A percentile compares a stretch with the other conserved stretches of the same genome.
phyloP scores from a whole-genome alignment of 2,113 vertebrate species.

The Trogon surrucura region DNA sequence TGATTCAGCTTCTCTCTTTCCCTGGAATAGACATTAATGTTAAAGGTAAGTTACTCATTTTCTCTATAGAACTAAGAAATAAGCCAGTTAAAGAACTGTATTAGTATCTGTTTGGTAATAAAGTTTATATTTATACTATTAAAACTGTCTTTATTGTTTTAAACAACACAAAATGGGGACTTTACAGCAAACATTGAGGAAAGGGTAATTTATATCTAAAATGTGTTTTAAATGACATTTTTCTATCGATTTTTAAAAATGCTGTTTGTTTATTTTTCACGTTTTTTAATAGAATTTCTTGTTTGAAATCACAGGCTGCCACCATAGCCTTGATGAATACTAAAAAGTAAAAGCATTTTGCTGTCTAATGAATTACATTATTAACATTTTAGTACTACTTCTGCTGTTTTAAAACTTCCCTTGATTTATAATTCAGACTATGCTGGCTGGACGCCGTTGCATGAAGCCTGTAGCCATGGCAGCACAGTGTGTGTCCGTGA shows the following conservation, averaged over 20 bases:
- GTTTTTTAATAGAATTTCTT: background rate
- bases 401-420: conserved; percentile 78
- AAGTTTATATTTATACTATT: background rate
- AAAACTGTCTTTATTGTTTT: background rate
- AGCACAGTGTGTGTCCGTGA: conserved; percentile 89
- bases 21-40: conserved; percentile 89
- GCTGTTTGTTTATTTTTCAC: background rate
- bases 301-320: background rate
- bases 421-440: conserved; percentile 89
- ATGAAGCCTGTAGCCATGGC: conserved; percentile 98
- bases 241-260: background rate
- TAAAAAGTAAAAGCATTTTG: background rate
- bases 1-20: conserved; percentile 86
- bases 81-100: background rate
- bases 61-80: conserved; percentile 23
- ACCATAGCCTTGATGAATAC: background rate
- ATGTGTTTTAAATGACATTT: background rate
- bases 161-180: background rate
- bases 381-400: conserved; percentile 57
- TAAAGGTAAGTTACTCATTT: conserved; percentile 87
- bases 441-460: conserved; percentile 95
- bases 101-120: background rate
- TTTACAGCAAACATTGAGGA: background rate
- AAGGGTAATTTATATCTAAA: background rate
- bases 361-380: conserved; percentile 1